phyloP scores from a whole-genome alignment of 2,888 invertebrate genomes.

The Kuschelorhynchus macadamiae region DNA sequence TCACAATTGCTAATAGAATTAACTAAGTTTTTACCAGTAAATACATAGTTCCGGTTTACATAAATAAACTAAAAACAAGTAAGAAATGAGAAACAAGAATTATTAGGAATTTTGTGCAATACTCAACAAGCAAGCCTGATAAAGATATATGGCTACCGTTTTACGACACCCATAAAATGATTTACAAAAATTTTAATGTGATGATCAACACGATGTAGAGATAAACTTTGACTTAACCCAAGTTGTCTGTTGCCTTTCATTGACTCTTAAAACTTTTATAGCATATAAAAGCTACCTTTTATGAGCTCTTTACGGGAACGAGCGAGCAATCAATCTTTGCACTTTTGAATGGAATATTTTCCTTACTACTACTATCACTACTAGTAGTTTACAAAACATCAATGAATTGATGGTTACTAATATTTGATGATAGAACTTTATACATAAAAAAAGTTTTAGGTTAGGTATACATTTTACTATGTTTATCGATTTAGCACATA shows the following conservation, averaged over 20 bases:
- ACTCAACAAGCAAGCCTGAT: too few species aligned
- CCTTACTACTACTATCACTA: constrained; percentile 7
- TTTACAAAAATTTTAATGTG: constrained; percentile 56
- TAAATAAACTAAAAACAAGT: too few species aligned
- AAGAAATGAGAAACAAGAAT: too few species aligned
- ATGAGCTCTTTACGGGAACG: constrained; percentile 66
- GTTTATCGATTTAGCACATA: too few species aligned
- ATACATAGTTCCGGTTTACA: too few species aligned
- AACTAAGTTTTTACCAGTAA: too few species aligned
- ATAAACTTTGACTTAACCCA: constrained; percentile 59
- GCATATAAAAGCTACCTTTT: constrained; percentile 70
- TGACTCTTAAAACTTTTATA: constrained; percentile 69
- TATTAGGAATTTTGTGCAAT: too few species aligned
- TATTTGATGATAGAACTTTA: too few species aligned
- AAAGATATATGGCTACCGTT: constrained; percentile 37
- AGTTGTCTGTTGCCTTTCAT: constrained; percentile 67
- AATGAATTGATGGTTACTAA: too few species aligned
- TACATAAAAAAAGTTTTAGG: too few species aligned
- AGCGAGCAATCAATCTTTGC: constrained; percentile 62
- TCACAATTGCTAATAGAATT: too few species aligned
- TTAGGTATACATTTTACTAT: too few species aligned
- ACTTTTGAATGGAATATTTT: constrained; percentile 48
- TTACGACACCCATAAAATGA: constrained; percentile 54
- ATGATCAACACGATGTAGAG: constrained; percentile 58
- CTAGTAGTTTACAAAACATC: constrained; percentile 19